Evolutionary conservation across 2,888 invertebrate genomes (phyloP).

Genomic region (Pinctada fucata): DNA sequence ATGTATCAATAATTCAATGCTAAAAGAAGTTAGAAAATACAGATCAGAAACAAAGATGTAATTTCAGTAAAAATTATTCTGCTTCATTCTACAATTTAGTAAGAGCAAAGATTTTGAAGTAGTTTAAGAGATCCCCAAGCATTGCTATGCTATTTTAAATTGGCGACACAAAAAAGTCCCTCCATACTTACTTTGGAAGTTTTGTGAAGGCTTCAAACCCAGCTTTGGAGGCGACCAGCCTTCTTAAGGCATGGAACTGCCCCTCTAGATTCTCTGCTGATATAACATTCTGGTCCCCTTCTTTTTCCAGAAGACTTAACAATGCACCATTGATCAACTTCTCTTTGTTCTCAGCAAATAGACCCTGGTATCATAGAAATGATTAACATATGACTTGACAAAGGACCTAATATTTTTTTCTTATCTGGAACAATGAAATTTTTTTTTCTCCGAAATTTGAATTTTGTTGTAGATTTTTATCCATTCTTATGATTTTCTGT

Average conservation of each 20-base stretch:
- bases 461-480: too few species aligned
- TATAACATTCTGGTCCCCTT: conserved; percentile 75
- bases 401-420: not conserved
- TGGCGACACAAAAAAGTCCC: too few species aligned
- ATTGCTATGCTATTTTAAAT: too few species aligned
- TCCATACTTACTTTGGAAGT: conserved; percentile 83
- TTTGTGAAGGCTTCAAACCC: conserved; percentile 97
- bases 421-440: not conserved
- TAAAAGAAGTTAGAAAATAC: too few species aligned
- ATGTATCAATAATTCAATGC: too few species aligned
- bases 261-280: conserved; percentile 87
- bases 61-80: too few species aligned
- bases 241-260: conserved; percentile 94
- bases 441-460: not conserved
- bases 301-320: conserved; percentile 87
- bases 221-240: conserved; percentile 97
- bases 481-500: too few species aligned
- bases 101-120: too few species aligned
- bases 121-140: too few species aligned
- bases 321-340: conserved; percentile 95
- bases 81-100: too few species aligned
- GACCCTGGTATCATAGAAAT: conserved; percentile 82
- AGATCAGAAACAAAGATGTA: too few species aligned
- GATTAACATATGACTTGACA: too few species aligned
- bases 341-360: conserved; percentile 98